Percentiles rank a stretch among this genome's conserved stretches.
Conservation (phyloP, 2,888 invertebrate species). For the Erynnis tages region DNA sequence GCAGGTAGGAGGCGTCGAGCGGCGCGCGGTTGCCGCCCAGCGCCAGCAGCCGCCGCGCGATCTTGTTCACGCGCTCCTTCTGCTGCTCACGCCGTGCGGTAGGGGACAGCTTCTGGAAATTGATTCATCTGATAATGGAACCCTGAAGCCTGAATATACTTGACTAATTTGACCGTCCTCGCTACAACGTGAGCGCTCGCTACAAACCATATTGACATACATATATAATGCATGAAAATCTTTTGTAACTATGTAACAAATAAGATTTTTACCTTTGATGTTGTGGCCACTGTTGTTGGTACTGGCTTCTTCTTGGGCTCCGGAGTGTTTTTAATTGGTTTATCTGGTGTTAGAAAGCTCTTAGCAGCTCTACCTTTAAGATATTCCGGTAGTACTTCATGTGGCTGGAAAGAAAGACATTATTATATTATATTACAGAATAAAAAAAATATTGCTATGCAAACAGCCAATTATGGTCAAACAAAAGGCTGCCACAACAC, state of each 20-base stretch:
- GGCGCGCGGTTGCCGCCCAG: slow-evolving; percentile 48
- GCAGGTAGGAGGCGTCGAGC: slow-evolving; percentile 66
- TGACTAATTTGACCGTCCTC: too few species aligned
- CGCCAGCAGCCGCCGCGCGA: slow-evolving; percentile 61
- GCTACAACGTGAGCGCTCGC: too few species aligned
- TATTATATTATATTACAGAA: too few species aligned
- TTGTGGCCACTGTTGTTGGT: slow-evolving; percentile 42
- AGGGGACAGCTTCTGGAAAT: slow-evolving; percentile 30
- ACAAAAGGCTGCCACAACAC: too few species aligned
- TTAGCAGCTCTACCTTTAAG: slow-evolving; percentile 66
- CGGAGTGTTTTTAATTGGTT: slow-evolving; percentile 45
- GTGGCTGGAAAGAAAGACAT: slow-evolving; percentile 56
- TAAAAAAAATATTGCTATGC: too few species aligned
- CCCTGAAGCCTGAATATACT: too few species aligned
- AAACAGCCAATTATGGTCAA: too few species aligned
- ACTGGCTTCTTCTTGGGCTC: slow-evolving; percentile 62
- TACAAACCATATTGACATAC: too few species aligned
- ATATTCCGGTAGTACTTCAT: slow-evolving; percentile 74
- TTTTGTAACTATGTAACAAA: too few species aligned
- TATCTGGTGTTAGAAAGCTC: slow-evolving; percentile 50
- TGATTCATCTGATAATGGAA: too few species aligned
- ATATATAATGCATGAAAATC: too few species aligned
- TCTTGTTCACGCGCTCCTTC: slow-evolving; percentile 66
- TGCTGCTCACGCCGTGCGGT: slow-evolving; percentile 44
- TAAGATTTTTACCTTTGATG: slow-evolving; percentile 68